Conservation (phyloP, 1,140 invertebrate genomes). For the Agraylea sexmaculata region DNA sequence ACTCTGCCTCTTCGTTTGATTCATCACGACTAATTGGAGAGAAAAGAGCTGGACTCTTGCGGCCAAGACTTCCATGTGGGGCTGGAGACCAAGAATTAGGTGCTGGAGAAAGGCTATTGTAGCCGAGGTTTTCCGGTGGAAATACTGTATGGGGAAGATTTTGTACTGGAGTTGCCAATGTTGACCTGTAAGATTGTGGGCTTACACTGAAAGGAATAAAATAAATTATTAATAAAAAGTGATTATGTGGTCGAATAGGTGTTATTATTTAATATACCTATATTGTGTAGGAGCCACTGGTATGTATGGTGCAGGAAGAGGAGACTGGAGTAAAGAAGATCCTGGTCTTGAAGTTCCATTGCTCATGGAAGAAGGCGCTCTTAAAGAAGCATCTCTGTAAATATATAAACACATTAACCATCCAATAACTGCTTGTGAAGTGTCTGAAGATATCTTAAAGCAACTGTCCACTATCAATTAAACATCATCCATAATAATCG, state of each 20-base stretch:
- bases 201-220: constrained; percentile 3
- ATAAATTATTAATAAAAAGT: not conserved
- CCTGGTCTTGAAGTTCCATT: constrained; percentile 19
- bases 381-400: constrained; percentile 13
- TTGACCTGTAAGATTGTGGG: not conserved
- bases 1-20: constrained; percentile 29
- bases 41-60: constrained; percentile 15
- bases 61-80: constrained; percentile 6
- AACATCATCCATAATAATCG: no score
- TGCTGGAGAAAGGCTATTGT: not conserved
- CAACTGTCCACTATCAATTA: no score
- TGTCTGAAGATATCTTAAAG: not conserved
- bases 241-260: not conserved
- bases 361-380: constrained; percentile 10
- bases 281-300: constrained; percentile 12
- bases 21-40: constrained; percentile 24
- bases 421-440: not conserved
- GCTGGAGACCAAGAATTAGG: constrained; percentile 1
- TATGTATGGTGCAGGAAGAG: constrained; percentile 20
- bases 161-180: constrained; percentile 26
- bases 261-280: not conserved
- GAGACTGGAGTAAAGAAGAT: constrained; percentile 19
- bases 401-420: no score
- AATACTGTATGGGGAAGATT: constrained; percentile 33
- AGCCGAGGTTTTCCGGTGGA: constrained; percentile 21